These are phyloP conservation scores for Lucilia sericata DNA, from an alignment of 1,140 invertebrate species.

Conservation along the genomic window DNA sequence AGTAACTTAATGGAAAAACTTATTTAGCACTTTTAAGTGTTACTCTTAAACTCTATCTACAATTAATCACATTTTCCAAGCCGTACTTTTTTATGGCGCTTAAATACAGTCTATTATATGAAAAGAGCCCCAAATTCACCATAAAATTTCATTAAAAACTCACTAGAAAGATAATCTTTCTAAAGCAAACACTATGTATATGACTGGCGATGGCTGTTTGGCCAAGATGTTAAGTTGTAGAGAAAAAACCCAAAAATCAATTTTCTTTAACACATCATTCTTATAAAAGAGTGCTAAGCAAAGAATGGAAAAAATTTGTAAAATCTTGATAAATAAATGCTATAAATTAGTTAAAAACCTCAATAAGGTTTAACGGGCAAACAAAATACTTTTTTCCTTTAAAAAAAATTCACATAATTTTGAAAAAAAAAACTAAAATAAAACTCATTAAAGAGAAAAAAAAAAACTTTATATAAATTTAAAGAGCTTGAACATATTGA, in stretches of 20 bases:
- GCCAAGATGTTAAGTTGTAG: not conserved
- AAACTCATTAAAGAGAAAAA: not conserved
- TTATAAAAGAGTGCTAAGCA: not conserved
- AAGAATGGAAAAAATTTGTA: not conserved
- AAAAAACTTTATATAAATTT: conserved; percentile 4
- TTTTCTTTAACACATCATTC: not conserved
- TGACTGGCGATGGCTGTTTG: not conserved
- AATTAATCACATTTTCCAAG: conserved; percentile 12
- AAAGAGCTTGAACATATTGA: not conserved
- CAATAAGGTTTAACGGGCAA: not conserved
- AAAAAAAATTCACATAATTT: not conserved
- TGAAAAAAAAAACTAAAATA: not conserved
- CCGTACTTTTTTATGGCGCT: conserved; percentile 14
- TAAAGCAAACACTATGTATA: not conserved
- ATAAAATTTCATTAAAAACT: conserved; percentile 25
- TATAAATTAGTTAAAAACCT: conserved; percentile 25
- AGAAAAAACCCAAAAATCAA: conserved; percentile 8
- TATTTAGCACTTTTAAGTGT: no score
- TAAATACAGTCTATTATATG: no score
- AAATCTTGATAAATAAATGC: conserved; percentile 1
- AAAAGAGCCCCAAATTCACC: not conserved
- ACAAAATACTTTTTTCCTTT: not conserved
- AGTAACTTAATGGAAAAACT: no score
- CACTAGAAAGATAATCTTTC: conserved; percentile 10
- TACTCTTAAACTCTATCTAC: not conserved